A percentile compares a stretch with the other conserved stretches of the same genome.
These are phyloP conservation scores for Aphelinus certus DNA, from an alignment of 1,140 invertebrate species.

Conservation along the genomic window DNA sequence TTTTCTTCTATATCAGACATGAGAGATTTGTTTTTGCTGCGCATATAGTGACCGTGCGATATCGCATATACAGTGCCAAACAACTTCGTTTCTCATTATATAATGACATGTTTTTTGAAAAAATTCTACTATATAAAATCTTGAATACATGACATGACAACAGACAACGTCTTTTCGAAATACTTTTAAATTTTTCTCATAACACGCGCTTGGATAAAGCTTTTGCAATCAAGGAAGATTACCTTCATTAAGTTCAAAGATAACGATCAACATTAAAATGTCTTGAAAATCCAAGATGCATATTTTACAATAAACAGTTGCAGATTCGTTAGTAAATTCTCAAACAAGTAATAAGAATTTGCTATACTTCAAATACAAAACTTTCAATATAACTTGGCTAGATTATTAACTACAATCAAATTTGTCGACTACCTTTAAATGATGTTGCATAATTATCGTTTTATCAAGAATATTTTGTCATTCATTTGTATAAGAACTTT, in stretches of 20 bases:
- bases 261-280: constrained; percentile 18
- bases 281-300: neutral
- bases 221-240: neutral
- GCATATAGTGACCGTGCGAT: too few species aligned
- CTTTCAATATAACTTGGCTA: constrained; percentile 12
- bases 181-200: neutral
- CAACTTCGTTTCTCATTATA: too few species aligned
- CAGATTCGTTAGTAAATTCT: constrained; percentile 2
- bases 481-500: constrained; percentile 31
- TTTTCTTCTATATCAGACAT: neutral
- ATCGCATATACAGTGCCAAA: too few species aligned
- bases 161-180: constrained; percentile 1
- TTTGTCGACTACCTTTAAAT: constrained; percentile 9
- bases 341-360: neutral
- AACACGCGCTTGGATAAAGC: constrained; percentile 16
- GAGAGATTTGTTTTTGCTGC: too few species aligned
- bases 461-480: constrained; percentile 36
- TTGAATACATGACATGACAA: neutral
- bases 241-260: neutral
- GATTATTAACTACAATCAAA: neutral
- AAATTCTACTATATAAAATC: neutral
- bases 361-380: constrained; percentile 11
- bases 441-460: constrained; percentile 16
- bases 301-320: constrained; percentile 7
- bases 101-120: neutral